Base-by-base conservation (phyloP, 1,140 invertebrate genomes). In the Diachasmimorpha longicaudata region DNA sequence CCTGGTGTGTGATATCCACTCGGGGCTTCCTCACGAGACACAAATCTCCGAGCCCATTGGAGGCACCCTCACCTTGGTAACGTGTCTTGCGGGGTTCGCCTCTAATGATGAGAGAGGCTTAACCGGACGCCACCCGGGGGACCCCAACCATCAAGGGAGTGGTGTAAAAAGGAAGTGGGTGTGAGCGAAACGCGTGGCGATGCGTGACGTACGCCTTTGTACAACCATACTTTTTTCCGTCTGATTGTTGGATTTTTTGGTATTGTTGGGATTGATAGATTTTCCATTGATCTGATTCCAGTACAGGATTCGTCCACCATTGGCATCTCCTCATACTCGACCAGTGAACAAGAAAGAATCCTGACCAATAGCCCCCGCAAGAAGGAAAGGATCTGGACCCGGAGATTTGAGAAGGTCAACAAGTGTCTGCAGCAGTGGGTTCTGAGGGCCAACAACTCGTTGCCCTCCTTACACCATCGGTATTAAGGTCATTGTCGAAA, bases 141-240 rank as follows among this genome's bases (percentile, higher is more conserved):
- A 52, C 58, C 39, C 39, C 63, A n/a, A 23, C 25, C 71, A 68
- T 37, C 66, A 37, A 87, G 88, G 87, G 88, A 88, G 88, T 89
- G 88, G 88, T 86, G 80, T 87, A 88, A 89, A 87, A 87, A 88
- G 88, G 88, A 89, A 88, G 86, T 88, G 88, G 88, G 88, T 88
- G 87, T 89, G 88, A 88, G 85, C 86, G 85, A 82, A 63, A 82
- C 83, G 86, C 81, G 86, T 88, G 84, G 83, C 88, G 85, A 82
- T 87, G 88, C 87, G 85, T 88, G 85, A 88, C 87, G 84, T 81
- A 81, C 77, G n/a, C 66, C 36, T 37, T 44, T 72, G 39, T 67
- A 21, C 16, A 44, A 37, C 73, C 74, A 75, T 75, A 31, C 48
- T 72, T 37, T 66, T 72, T 78, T 58, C 52, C 48, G 13, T 4